Evolutionary conservation across 2,113 vertebrate genomes (phyloP).

Genomic region (Amia ocellicauda): DNA sequence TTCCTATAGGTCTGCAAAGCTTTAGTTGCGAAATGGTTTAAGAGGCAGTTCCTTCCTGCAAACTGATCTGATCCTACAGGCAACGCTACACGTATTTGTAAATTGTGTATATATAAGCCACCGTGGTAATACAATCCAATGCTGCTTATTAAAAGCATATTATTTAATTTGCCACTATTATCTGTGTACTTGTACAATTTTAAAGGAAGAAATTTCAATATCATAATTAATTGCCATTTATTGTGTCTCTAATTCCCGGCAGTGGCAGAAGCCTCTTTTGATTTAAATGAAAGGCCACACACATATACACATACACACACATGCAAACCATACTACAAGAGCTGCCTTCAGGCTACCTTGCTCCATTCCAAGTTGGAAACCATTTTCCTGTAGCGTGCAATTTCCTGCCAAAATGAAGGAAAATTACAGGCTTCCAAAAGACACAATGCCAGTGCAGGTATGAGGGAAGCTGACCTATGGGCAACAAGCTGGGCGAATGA

Average conservation of each 20-base stretch:
- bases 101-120: no score
- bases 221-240: not conserved
- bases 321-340: not conserved
- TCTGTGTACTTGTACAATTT: not conserved
- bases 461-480: constrained; percentile 46
- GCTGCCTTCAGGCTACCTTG: constrained; percentile 29
- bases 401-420: constrained; percentile 48
- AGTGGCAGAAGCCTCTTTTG: not conserved
- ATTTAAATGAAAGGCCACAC: not conserved
- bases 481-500: constrained; percentile 3
- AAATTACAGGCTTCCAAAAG: constrained; percentile 41
- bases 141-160: no score
- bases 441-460: constrained; percentile 37
- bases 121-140: no score
- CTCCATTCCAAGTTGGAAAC: constrained; percentile 46
- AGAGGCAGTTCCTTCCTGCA: no score
- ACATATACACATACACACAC: not conserved
- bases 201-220: not conserved
- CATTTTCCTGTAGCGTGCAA: constrained; percentile 48
- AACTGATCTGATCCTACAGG: no score
- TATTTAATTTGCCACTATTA: not conserved
- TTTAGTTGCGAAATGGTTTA: no score
- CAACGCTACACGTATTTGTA: no score
- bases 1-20: no score
- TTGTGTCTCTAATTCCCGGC: not conserved